phyloP scores from a whole-genome alignment of 2,888 invertebrate genomes.

The Gortyna flavago region DNA sequence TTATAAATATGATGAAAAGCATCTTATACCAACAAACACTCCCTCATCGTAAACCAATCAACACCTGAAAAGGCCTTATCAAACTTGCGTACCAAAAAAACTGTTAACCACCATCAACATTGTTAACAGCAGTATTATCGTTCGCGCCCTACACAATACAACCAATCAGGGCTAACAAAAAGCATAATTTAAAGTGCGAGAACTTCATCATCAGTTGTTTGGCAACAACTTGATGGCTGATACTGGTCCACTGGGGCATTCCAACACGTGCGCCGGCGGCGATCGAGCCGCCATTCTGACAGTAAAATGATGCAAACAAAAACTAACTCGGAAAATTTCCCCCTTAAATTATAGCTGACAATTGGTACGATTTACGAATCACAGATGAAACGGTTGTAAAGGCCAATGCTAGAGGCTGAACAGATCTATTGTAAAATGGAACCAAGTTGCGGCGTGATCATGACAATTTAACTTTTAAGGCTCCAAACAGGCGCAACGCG shows the following conservation, averaged over 20 bases:
- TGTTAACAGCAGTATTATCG: constrained; percentile 67
- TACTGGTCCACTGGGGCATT: constrained; percentile 70
- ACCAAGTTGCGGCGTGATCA: constrained; percentile 27
- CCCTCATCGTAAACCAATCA: constrained; percentile 49
- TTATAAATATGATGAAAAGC: background rate
- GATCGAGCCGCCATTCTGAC: constrained; percentile 68
- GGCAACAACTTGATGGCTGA: constrained; percentile 66
- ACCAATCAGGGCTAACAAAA: constrained; percentile 73
- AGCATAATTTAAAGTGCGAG: constrained; percentile 56
- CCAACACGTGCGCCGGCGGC: constrained; percentile 77
- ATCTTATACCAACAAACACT: constrained; percentile 16
- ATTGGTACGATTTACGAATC: constrained; percentile 67
- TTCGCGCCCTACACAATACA: constrained; percentile 72
- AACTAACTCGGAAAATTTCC: constrained; percentile 54
- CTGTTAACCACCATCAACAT: constrained; percentile 56
- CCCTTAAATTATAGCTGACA: constrained; percentile 61
- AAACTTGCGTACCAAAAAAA: constrained; percentile 42
- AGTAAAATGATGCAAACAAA: constrained; percentile 76
- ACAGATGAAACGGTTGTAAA: constrained; percentile 61
- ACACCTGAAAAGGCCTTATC: constrained; percentile 46
- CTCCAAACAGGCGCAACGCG: background rate
- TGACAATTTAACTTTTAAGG: constrained; percentile 20
- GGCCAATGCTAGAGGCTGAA: constrained; percentile 54
- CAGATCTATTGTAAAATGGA: constrained; percentile 42
- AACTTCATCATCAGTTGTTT: constrained; percentile 72